phyloP scores from a whole-genome alignment of 1,140 invertebrate species.

The Zaprionus capensis region DNA sequence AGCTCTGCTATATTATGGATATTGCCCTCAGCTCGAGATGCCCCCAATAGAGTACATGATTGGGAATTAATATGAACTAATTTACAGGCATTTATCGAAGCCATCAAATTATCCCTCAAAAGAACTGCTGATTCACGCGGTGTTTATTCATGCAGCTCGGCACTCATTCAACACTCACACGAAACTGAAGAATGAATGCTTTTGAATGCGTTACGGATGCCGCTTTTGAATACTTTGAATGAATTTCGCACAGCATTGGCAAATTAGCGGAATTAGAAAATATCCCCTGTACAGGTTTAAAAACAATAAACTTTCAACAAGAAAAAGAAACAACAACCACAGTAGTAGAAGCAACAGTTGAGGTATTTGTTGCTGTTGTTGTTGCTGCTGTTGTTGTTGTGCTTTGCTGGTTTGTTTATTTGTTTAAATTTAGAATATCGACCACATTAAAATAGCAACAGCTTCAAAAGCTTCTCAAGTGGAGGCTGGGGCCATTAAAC shows the following conservation, averaged over 20 bases:
- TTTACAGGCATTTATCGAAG: conserved; percentile 15
- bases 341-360: conserved; percentile 14
- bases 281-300: conserved; percentile 73
- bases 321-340: conserved; percentile 15
- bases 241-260: conserved; percentile 63
- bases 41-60: neutral
- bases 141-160: neutral
- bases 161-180: conserved; percentile 21
- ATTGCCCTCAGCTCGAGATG: neutral
- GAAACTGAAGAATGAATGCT: conserved; percentile 17
- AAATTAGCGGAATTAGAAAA: conserved; percentile 68
- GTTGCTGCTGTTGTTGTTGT: conserved; percentile 6
- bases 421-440: conserved; percentile 82
- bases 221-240: conserved; percentile 38
- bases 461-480: conserved; percentile 80
- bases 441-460: conserved; percentile 81
- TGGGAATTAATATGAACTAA: conserved; percentile 18
- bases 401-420: conserved; percentile 68
- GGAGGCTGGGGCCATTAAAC: conserved; percentile 66
- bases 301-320: conserved; percentile 80
- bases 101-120: neutral
- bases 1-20: neutral
- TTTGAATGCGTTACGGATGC: conserved; percentile 9
- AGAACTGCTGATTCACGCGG: conserved; percentile 21
- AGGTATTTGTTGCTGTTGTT: conserved; percentile 21